Percentiles rank a stretch among this genome's conserved stretches.
Evolutionary conservation across 2,888 invertebrate genomes (phyloP).

Genomic region (Nasonia oneida): DNA sequence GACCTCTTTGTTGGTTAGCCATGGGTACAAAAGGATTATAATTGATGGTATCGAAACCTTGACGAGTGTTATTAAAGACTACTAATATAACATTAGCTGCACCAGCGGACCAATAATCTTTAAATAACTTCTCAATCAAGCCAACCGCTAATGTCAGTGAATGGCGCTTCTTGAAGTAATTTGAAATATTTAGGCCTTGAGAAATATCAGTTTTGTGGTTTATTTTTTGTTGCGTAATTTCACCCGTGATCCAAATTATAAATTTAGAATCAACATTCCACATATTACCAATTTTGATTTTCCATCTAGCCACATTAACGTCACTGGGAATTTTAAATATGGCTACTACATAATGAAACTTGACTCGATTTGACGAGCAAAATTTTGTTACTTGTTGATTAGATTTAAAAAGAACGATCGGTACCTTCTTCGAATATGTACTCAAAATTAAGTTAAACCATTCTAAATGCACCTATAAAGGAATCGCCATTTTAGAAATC

Average conservation of each 20-base stretch:
- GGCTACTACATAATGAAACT: slow-evolving; percentile 9
- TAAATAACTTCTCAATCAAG: background rate
- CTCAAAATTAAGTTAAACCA: slow-evolving; percentile 30
- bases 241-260: slow-evolving; percentile 26
- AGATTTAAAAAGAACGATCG: slow-evolving; percentile 13
- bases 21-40: slow-evolving; percentile 36
- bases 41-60: background rate
- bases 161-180: background rate
- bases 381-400: background rate
- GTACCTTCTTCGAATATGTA: slow-evolving; percentile 9
- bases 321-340: slow-evolving; percentile 4
- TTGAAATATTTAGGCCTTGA: background rate
- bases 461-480: slow-evolving; percentile 17
- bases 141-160: background rate
- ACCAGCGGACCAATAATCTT: slow-evolving; percentile 20
- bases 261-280: slow-evolving; percentile 14
- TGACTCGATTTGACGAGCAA: slow-evolving; percentile 9
- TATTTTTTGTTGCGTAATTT: background rate
- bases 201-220: background rate
- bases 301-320: background rate
- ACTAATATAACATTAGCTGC: slow-evolving; percentile 24
- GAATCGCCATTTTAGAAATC: background rate
- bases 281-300: background rate
- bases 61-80: slow-evolving; percentile 9
- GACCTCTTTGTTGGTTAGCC: background rate